Evolutionary conservation across 2,113 vertebrate genomes (phyloP), one percentile per base, ranked within the genome.

Genomic region (Oreochromis niloticus): DNA sequence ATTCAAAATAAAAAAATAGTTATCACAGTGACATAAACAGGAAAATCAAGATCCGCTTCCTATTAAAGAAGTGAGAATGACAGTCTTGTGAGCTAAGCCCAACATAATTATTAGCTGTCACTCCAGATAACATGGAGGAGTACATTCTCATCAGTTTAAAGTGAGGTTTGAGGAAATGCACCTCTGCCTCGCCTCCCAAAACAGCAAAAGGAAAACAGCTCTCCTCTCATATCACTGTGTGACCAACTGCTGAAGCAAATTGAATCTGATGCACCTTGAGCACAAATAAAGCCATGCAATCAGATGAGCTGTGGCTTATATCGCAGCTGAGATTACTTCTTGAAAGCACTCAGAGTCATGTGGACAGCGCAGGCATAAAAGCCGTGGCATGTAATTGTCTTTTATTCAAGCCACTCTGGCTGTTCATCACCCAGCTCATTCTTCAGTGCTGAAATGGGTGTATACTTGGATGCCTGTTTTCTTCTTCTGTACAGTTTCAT

Each of bases 231-330:
- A 85, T 78, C 79, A 14, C 41, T 14, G 66, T 68, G 86, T 83
- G 78, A 87, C 84, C 24, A 66, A 63, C 73, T 24, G 84, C 61
- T 87, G 78, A 66, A 85, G 81, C 66, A 30, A 88, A 90, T 27
- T 83, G 24, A 88, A 71, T 83, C 78, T 34, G 89, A 90, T 84
- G 82, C 85, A 85, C 73, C 61, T 84, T 48, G 61, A 82, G 89
- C 30, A 57, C 56, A 85, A 90, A 92, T 80, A 85, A 88, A 83
- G 13, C 46, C 68, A 50, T 87, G 81, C 83, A 57, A 89, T 93
- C 68, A 52, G 81, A 91, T 93, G 57, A 61, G 81, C 71, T 43
- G 41, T 24, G 80, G 86, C 39, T 48, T 48, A 79, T 59, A 57
- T 80, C 4, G 16, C 6, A 8, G 24, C 41, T 16, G 55, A 91